Conservation (phyloP, 2,888 invertebrate species). For the Biston betularia region DNA sequence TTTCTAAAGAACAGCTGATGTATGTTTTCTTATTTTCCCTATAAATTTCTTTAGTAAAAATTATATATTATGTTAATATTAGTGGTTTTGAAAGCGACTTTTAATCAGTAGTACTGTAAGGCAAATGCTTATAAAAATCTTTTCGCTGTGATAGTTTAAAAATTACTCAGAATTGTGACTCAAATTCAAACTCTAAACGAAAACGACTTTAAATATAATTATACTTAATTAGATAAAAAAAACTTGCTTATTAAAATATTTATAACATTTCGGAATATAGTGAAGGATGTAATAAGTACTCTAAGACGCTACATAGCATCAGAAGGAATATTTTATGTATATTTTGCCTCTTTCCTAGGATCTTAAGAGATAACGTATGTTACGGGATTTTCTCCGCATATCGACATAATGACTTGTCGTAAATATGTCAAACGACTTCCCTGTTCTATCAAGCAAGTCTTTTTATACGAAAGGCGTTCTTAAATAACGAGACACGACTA, state of each 20-base stretch:
- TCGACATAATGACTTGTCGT: slow-evolving; percentile 54
- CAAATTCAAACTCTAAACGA: too few relatives aligned
- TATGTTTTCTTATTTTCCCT: too few relatives aligned
- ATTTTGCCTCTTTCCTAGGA: slow-evolving; percentile 26
- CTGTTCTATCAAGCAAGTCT: slow-evolving; percentile 41
- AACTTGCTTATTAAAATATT: not conserved
- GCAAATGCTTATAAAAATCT: too few relatives aligned
- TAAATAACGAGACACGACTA: slow-evolving; percentile 17
- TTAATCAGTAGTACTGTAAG: too few relatives aligned
- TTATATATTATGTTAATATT: too few relatives aligned
- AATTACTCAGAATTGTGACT: too few relatives aligned
- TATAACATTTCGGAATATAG: not conserved
- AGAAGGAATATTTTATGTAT: slow-evolving; percentile 26
- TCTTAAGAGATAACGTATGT: slow-evolving; percentile 43
- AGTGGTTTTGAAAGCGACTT: too few relatives aligned
- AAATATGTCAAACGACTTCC: slow-evolving; percentile 49
- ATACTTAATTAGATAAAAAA: too few relatives aligned
- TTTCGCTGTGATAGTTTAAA: too few relatives aligned
- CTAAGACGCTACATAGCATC: slow-evolving; percentile 10
- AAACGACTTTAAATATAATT: too few relatives aligned
- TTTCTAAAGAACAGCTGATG: too few relatives aligned
- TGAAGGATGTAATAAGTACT: not conserved
- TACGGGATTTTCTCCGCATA: slow-evolving; percentile 48
- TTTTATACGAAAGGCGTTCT: slow-evolving; percentile 22
- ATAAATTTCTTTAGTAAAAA: too few relatives aligned